A percentile compares a stretch with the other conserved stretches of the same genome.
Evolutionary conservation across 35 echinoderm and acorn worm genomes (phyloP).

Genomic region (Apostichopus parvimensis): DNA sequence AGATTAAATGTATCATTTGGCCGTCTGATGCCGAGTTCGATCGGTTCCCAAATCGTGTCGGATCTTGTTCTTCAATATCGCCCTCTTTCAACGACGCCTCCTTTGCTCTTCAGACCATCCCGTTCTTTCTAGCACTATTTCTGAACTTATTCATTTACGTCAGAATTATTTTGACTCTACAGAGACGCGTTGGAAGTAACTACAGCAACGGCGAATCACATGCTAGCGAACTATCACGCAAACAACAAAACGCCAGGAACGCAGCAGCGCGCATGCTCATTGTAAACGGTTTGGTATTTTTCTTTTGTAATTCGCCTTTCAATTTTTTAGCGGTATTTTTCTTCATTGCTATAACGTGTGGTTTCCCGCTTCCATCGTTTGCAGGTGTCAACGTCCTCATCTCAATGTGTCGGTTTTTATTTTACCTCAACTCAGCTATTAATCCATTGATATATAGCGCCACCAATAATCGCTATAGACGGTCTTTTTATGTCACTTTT

Average conservation of each 20-base stretch:
- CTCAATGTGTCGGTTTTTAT: constrained; percentile 4
- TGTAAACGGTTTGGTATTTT: constrained; percentile 34
- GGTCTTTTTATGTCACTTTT: neutral
- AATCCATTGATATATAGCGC: constrained; percentile 39
- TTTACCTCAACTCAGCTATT: constrained; percentile 28
- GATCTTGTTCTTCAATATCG: neutral
- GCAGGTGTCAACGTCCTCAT: neutral
- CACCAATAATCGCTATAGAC: neutral
- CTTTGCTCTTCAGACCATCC: constrained; percentile 16
- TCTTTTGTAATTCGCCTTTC: constrained; percentile 32
- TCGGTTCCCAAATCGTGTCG: neutral
- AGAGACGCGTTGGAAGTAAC: neutral
- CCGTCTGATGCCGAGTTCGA: neutral
- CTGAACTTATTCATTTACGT: constrained; percentile 33
- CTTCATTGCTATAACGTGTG: neutral
- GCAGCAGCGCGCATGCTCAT: constrained; percentile 24
- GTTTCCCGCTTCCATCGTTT: neutral
- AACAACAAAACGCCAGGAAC: constrained; percentile 14
- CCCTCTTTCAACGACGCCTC: neutral
- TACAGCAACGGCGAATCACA: neutral
- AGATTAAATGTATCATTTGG: neutral
- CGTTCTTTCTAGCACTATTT: constrained; percentile 19
- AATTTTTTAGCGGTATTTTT: neutral
- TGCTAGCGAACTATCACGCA: neutral
- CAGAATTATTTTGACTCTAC: neutral